Percentiles rank a stretch among this genome's conserved stretches.
phyloP scores from a whole-genome alignment of 2,797 vertebrate species.

The Podargus strigoides region DNA sequence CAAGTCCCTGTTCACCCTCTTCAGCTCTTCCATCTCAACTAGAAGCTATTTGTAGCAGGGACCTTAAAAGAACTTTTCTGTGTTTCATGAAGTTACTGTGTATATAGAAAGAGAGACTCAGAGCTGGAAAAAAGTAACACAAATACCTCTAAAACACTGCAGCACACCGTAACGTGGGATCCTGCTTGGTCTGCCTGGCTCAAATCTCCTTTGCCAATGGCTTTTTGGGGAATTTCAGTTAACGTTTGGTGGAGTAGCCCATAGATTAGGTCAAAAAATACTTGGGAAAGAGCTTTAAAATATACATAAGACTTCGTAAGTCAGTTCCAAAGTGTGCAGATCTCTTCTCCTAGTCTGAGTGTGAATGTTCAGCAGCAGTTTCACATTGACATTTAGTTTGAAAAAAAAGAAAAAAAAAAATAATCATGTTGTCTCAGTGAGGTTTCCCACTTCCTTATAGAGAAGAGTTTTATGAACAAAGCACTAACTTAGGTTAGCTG shows the following conservation, averaged over 20 bases:
- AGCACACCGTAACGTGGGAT: accelerated
- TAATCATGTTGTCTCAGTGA: neutral
- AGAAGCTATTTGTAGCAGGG: neutral
- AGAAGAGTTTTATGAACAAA: neutral
- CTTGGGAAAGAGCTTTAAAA: neutral
- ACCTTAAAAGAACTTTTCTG: neutral
- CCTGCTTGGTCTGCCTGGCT: neutral
- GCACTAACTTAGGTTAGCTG: neutral
- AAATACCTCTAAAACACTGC: neutral
- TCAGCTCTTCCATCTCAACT: neutral
- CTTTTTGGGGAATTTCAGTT: neutral
- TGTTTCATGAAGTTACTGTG: neutral
- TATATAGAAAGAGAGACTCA: neutral
- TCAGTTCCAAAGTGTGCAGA: neutral
- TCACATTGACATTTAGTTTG: slow-evolving; percentile 7
- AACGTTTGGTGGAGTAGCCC: neutral
- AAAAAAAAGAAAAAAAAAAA: neutral
- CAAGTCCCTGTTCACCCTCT: neutral
- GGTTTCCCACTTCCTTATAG: slow-evolving; percentile 49
- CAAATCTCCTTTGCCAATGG: neutral
- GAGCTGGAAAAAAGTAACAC: neutral
- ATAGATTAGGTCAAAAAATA: neutral
- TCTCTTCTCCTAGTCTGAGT: neutral
- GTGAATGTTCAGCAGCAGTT: neutral
- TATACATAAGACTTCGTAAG: neutral